These are phyloP conservation scores for Chrysodeixis includens DNA, from an alignment of 2,888 invertebrate genomes.

Conservation along the genomic window DNA sequence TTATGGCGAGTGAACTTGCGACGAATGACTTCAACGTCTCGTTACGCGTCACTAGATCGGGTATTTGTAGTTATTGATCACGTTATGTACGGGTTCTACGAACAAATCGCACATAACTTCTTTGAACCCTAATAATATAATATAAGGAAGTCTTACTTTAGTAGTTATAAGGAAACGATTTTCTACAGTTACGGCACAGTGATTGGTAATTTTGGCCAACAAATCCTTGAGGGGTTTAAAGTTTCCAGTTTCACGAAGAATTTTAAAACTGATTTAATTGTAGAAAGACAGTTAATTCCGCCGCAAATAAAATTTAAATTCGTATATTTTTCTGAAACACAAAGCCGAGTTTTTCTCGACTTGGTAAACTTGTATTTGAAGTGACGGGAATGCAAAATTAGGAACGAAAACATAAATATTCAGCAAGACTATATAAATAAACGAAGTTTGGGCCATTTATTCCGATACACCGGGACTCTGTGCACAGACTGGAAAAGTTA, in stretches of 20 bases:
- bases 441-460: slow-evolving; percentile 88
- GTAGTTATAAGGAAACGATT: slow-evolving; percentile 16
- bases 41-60: slow-evolving; percentile 36
- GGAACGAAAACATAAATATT: slow-evolving; percentile 86
- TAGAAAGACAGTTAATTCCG: slow-evolving; percentile 36
- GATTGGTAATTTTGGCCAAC: slow-evolving; percentile 1
- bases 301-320: slow-evolving; percentile 50
- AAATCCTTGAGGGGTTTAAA: slow-evolving; percentile 11
- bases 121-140: slow-evolving; percentile 23
- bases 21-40: slow-evolving; percentile 29
- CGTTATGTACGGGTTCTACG: slow-evolving; percentile 29
- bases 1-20: slow-evolving; percentile 48
- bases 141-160: slow-evolving; percentile 14
- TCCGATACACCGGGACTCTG: slow-evolving; percentile 86
- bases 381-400: slow-evolving; percentile 83
- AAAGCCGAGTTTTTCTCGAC: slow-evolving; percentile 63
- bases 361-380: slow-evolving; percentile 72
- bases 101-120: slow-evolving; percentile 31
- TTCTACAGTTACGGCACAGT: slow-evolving; percentile 3
- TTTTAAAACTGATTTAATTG: slow-evolving; percentile 35
- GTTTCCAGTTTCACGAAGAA: slow-evolving; percentile 8
- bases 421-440: slow-evolving; percentile 87
- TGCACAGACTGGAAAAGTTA: slow-evolving; percentile 86
- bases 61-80: slow-evolving; percentile 44
- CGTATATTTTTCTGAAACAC: slow-evolving; percentile 60